These are phyloP conservation scores for Decapterus maruadsi DNA, from an alignment of 2,797 vertebrate species.

Conservation along the genomic window DNA sequence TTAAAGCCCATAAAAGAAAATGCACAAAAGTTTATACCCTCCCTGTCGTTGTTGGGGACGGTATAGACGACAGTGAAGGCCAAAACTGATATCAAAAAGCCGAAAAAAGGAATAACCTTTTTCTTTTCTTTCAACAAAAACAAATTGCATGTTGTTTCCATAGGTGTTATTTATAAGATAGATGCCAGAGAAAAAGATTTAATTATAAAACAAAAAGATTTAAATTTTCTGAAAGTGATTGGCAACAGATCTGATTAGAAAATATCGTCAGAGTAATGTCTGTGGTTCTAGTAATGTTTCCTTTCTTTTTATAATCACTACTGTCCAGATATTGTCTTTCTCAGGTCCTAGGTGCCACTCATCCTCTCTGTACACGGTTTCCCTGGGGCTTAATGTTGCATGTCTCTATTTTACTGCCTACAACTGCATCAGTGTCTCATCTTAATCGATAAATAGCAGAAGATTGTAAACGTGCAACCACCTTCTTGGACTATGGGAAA, in stretches of 20 bases:
- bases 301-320: slow-evolving; percentile 17
- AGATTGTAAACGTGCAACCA: slow-evolving; percentile 38
- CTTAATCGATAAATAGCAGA: slow-evolving; percentile 23
- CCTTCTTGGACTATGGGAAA: slow-evolving; percentile 21
- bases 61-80: not conserved
- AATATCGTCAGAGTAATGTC: slow-evolving; percentile 8
- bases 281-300: slow-evolving; percentile 20
- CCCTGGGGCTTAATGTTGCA: slow-evolving; percentile 45
- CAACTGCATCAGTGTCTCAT: slow-evolving; percentile 38
- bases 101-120: not conserved
- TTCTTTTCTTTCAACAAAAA: slow-evolving; percentile 25
- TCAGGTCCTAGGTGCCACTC: slow-evolving; percentile 37
- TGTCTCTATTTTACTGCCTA: slow-evolving; percentile 59
- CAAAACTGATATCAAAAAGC: not conserved
- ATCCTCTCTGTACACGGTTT: slow-evolving; percentile 18
- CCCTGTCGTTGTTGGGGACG: not conserved
- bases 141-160: slow-evolving; percentile 41
- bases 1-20: slow-evolving; percentile 6
- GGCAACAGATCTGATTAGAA: not conserved
- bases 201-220: not conserved
- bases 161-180: not conserved
- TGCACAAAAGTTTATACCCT: not conserved
- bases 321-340: slow-evolving; percentile 20
- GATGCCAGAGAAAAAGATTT: not conserved
- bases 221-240: not conserved